These are phyloP conservation scores for Oscheius sp. DNA, from an alignment of 2,888 invertebrate genomes.

Conservation along the genomic window DNA sequence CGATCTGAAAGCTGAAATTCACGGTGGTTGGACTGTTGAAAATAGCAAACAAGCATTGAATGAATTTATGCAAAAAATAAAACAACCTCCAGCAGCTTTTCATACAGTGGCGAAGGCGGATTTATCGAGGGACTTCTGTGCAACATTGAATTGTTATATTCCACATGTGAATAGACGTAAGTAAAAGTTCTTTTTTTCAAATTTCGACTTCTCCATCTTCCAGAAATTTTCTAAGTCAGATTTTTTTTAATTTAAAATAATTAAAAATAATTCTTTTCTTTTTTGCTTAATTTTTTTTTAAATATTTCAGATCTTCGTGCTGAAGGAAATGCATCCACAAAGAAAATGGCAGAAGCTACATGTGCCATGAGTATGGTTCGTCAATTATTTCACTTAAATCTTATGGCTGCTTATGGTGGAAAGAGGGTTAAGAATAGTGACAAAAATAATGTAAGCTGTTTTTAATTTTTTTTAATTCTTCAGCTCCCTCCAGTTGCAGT, in stretches of 20 bases:
- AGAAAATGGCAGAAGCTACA: conserved; percentile 93
- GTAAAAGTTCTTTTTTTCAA: no score
- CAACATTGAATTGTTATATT: conserved; percentile 70
- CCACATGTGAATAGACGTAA: conserved; percentile 83
- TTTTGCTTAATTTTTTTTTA: no score
- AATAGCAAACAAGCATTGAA: conserved; percentile 94
- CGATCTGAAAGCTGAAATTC: conserved; percentile 92
- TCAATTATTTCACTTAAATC: conserved; percentile 51
- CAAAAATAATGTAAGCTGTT: conserved; percentile 33
- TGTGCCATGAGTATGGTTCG: conserved; percentile 91
- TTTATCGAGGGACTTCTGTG: background rate
- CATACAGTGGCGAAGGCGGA: conserved; percentile 31
- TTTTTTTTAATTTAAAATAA: no score
- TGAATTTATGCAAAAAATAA: conserved; percentile 91
- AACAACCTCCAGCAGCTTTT: conserved; percentile 75
- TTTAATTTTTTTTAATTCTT: background rate
- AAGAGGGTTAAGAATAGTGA: conserved; percentile 33
- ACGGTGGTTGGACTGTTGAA: conserved; percentile 98
- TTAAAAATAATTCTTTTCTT: no score
- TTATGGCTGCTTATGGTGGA: conserved; percentile 42
- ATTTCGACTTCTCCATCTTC: no score
- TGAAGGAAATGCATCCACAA: conserved; percentile 93
- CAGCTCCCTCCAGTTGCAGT: conserved; percentile 76
- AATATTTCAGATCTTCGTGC: conserved; percentile 73
- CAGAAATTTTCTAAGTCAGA: no score